Percentiles rank a stretch among this genome's conserved stretches.
Evolutionary conservation across 2,113 vertebrate species (phyloP).

Genomic region (Zosterops hypoxanthus): DNA sequence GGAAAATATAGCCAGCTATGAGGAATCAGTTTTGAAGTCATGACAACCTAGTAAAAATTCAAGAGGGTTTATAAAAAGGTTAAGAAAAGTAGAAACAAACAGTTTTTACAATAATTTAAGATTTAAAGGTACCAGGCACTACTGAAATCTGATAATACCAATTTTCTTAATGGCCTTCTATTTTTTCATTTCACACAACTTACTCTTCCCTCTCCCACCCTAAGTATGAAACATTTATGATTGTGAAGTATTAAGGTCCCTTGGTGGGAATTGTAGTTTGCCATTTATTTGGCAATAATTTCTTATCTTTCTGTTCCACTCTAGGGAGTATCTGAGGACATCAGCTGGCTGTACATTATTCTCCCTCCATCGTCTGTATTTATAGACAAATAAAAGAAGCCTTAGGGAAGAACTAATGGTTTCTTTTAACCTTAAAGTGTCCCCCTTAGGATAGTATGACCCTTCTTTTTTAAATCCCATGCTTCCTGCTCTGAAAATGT

Average conservation of each 20-base stretch:
- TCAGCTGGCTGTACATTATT: conserved; percentile 22
- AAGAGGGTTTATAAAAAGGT: background rate
- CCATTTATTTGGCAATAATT: background rate
- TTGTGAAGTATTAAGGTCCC: background rate
- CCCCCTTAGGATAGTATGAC: background rate
- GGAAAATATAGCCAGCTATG: background rate
- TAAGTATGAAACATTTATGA: background rate
- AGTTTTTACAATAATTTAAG: background rate
- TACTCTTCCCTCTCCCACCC: background rate
- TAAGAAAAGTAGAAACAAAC: background rate
- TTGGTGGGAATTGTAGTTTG: background rate
- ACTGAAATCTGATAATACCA: background rate
- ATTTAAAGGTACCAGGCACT: background rate
- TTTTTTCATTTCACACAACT: background rate
- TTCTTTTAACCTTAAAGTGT: background rate
- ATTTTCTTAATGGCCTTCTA: background rate
- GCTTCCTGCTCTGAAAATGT: background rate
- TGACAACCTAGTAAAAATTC: background rate
- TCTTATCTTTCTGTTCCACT: background rate
- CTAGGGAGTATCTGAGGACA: conserved; percentile 21
- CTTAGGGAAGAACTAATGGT: background rate
- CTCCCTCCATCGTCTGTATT: background rate
- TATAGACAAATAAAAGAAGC: conserved; percentile 12
- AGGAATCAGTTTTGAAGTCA: background rate
- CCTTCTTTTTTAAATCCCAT: background rate